A percentile compares a stretch with the other conserved stretches of the same genome.
These are phyloP conservation scores for Drosophila acutilabella DNA, from an alignment of 2,888 invertebrate species.

Conservation along the genomic window DNA sequence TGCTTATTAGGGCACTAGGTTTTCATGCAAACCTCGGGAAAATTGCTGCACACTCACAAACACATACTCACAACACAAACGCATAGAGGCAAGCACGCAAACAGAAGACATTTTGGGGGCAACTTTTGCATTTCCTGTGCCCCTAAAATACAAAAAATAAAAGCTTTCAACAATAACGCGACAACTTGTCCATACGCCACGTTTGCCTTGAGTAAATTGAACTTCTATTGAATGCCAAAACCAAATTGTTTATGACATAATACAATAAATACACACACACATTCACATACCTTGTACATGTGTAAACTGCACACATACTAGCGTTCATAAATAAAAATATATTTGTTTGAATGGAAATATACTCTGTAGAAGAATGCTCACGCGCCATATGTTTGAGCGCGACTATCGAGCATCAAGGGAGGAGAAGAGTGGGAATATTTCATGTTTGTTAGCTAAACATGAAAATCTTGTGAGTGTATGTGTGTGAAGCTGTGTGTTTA, in stretches of 20 bases:
- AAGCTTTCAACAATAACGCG: constrained; percentile 46
- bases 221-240: constrained; percentile 54
- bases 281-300: neutral
- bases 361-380: constrained; percentile 28
- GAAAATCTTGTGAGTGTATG: constrained; percentile 24
- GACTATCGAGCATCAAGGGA: constrained; percentile 5
- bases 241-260: constrained; percentile 74
- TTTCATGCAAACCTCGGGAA: constrained; percentile 74
- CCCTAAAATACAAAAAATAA: constrained; percentile 22
- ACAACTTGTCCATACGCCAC: constrained; percentile 45
- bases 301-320: constrained; percentile 2
- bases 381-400: constrained; percentile 62
- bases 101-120: constrained; percentile 59
- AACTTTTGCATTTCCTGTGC: constrained; percentile 69
- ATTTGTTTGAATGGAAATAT: constrained; percentile 12
- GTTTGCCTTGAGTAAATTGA: constrained; percentile 63
- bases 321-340: constrained; percentile 3
- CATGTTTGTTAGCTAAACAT: constrained; percentile 34
- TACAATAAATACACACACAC: constrained; percentile 40
- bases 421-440: neutral
- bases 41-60: constrained; percentile 63
- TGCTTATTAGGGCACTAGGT: constrained; percentile 83
- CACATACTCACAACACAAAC: constrained; percentile 12
- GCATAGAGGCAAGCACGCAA: neutral
- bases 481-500: constrained; percentile 12